Evolutionary conservation across 1,140 invertebrate species (phyloP).

Genomic region (Halictus rubicundus): DNA sequence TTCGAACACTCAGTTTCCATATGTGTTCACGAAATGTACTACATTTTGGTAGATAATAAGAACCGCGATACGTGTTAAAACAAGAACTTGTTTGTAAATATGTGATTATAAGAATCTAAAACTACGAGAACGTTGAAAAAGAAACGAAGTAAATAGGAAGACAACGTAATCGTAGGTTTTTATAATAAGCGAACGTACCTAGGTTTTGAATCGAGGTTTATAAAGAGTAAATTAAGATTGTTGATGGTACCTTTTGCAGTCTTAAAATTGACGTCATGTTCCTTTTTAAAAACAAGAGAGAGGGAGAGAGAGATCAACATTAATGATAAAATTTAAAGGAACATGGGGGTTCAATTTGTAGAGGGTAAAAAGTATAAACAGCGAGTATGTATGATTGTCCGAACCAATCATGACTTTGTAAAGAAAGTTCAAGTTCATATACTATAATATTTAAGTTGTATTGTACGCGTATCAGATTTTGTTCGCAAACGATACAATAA

Average conservation of each 20-base stretch:
- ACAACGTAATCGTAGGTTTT: conserved; percentile 12
- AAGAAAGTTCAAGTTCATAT: conserved; percentile 14
- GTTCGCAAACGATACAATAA: conserved; percentile 19
- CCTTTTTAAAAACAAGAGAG: background rate
- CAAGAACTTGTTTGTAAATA: conserved; percentile 30
- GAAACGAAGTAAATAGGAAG: background rate
- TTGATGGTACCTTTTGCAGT: background rate
- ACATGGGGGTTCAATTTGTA: background rate
- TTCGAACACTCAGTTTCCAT: background rate
- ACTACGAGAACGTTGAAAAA: background rate
- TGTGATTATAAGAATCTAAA: conserved; percentile 9
- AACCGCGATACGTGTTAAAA: background rate
- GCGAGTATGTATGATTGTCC: conserved; percentile 4
- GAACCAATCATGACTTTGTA: conserved; percentile 17
- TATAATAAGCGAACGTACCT: conserved; percentile 2
- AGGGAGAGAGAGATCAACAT: too few relatives aligned
- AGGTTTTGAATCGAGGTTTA: conserved; percentile 1
- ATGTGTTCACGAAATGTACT: background rate
- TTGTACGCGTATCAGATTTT: conserved; percentile 16
- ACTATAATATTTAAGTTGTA: conserved; percentile 14
- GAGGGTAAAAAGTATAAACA: background rate
- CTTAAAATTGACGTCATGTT: background rate
- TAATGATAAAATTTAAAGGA: background rate
- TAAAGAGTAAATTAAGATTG: conserved; percentile 12
- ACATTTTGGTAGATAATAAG: background rate